Evolutionary conservation across 1,140 invertebrate species (phyloP), one percentile per base, ranked within the genome.

Genomic region (Camponotus vicinus): DNA sequence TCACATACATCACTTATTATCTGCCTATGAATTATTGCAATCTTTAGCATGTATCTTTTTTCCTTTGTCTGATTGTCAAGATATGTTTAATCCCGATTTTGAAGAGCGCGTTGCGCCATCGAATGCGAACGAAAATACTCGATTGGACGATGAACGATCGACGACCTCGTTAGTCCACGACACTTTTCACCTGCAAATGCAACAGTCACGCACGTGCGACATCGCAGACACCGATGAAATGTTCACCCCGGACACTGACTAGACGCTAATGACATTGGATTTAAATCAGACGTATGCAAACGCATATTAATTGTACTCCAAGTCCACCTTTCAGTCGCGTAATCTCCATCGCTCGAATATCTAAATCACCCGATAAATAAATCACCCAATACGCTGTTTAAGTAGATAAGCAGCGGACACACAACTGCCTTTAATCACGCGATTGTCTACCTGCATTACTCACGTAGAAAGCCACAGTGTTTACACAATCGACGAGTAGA

Each of bases 61-160:
- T 42, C 32, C 34, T 34, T 52, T 52, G 3, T 52, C 18, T 18
- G 18, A 52, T 52, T 52, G 15, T 52, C 4, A 52, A 52, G 49
- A 52, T 52, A 52, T 52, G 49, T 18, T 92, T 92, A 92, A 90
- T 86, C 89, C 52, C 88, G 87, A 92, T 92, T 57, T 63, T 42
- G 45, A 45, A 52, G 42, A 61, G 66, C n/a, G 55, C 40, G 45
- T 77, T 27, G 71, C 42, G 8, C 52, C n/a, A 66, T 21, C 49
- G 8, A 5, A 21, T 40, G 52, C 61, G 76, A 78, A 49, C 67
- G 67, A 87, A 87, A 86, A 90, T 83, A 76, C 61, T 57, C 80
- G 67, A 85, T 84, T 79, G 86, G 84, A 92, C 87, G 86, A 59
- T 87, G 90, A 91, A 86, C 69, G 90, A 92, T 91, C 78, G 86